Evolutionary conservation across 2,113 vertebrate genomes (phyloP).

Genomic region (Phyllostomus discolor): DNA sequence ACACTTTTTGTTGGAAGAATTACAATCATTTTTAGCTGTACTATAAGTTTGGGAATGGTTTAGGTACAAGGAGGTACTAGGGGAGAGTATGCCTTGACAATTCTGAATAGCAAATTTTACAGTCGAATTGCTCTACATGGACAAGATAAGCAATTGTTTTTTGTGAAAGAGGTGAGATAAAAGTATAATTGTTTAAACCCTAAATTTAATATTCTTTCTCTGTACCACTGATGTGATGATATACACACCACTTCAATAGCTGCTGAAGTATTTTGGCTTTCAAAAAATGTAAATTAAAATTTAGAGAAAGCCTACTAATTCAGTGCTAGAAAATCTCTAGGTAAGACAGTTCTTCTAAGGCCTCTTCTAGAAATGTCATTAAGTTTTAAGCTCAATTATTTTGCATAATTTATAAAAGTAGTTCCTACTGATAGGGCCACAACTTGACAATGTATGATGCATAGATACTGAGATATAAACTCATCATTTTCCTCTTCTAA

Average conservation of each 20-base stretch:
- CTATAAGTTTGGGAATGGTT: neutral
- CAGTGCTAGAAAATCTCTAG: neutral
- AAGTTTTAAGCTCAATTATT: neutral
- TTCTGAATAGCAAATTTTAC: neutral
- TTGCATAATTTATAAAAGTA: neutral
- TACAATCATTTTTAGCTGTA: neutral
- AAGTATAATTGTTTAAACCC: neutral
- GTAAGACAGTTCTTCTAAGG: neutral
- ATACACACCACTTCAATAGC: neutral
- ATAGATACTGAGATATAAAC: neutral
- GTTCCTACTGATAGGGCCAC: neutral
- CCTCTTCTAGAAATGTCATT: neutral
- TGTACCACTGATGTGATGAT: neutral
- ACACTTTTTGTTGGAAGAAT: neutral
- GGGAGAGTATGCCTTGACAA: neutral
- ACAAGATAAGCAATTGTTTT: neutral
- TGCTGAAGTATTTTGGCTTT: neutral
- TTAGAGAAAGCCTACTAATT: neutral
- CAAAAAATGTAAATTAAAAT: neutral
- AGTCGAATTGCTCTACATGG: neutral
- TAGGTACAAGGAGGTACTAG: too few species aligned
- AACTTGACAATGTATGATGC: neutral
- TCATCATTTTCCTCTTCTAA: neutral
- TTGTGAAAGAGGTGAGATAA: neutral
- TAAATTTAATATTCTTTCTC: neutral